phyloP scores from a whole-genome alignment of 2,888 invertebrate species.

The Leptothorax acervorum region DNA sequence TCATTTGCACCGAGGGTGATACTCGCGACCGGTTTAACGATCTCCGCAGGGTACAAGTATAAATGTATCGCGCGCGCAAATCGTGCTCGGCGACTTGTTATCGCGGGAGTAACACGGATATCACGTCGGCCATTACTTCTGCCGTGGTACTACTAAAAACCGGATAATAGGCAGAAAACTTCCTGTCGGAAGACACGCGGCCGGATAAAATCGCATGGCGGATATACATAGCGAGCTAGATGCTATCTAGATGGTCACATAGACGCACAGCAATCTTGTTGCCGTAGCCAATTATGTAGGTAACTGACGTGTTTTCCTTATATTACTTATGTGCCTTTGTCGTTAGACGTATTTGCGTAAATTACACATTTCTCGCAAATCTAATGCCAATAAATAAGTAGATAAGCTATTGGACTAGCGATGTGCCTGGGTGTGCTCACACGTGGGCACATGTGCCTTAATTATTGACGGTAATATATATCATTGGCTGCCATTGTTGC shows the following conservation, averaged over 20 bases:
- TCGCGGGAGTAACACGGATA: constrained; percentile 15
- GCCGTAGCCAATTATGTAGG: constrained; percentile 50
- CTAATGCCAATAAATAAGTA: constrained; percentile 46
- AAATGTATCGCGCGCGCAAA: background rate
- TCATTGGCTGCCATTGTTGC: background rate
- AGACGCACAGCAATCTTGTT: constrained; percentile 46
- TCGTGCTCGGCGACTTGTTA: constrained; percentile 19
- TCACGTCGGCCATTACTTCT: constrained; percentile 37
- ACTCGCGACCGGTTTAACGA: constrained; percentile 1
- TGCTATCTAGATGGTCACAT: constrained; percentile 50
- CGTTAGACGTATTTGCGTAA: background rate
- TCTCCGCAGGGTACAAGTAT: background rate
- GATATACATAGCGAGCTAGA: constrained; percentile 30
- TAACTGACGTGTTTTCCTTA: background rate
- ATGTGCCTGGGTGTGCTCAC: background rate
- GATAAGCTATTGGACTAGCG: constrained; percentile 36
- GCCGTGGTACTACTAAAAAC: constrained; percentile 28
- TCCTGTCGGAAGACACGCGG: constrained; percentile 55
- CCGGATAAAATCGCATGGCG: constrained; percentile 59
- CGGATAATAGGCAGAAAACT: constrained; percentile 62
- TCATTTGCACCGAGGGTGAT: constrained; percentile 27
- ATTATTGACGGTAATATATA: background rate
- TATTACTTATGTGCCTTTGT: background rate
- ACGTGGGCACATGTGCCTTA: background rate
- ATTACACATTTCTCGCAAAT: background rate